Base-by-base conservation (phyloP, 2,888 invertebrate species). In the Mycalesis mineus region DNA sequence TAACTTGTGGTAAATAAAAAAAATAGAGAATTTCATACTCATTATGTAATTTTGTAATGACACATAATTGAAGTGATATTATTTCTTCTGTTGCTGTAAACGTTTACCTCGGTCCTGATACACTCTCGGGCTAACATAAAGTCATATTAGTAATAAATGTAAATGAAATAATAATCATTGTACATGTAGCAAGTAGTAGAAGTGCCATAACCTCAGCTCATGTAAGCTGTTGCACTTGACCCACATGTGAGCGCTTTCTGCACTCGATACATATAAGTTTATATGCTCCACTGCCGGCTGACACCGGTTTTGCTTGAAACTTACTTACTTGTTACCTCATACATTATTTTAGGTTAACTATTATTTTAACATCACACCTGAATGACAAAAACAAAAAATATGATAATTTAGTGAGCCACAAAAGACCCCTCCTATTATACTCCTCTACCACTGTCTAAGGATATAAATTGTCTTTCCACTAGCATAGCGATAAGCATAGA, bases 151-250 rank as follows among this genome's bases (percentile, higher is more conserved):
- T 48, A 48, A 37, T 51, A 14, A 29, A 31, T 31, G 29, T 31
- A 47, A 51, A 29, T 51, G 28, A 40, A 40, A 51, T 51, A 50
- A 52, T 52, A 47, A 31, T 17, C 17, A 39, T 17, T 45, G 56
- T 33, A 49, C 51, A 47, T 52, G 51, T 40, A 47, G 40, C 47
- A 47, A n/a, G n/a, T n/a, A n/a, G n/a, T n/a, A n/a, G n/a, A n/a
- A 53, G 57, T 41, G 50, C 53, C 57, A 57, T 55, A 52, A 50
- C 57, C 62, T 56, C 53, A 67, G 66, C 65, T 68, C 69, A 63
- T 65, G 65, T 64, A 68, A 73, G 67, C 67, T 45, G 78, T 76
- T 67, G 69, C 70, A 73, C 79, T 78, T 80, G 80, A 77, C 80
- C 77, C 61, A 78, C 69, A 64, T 76, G 63, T 62, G 62, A 49